A percentile compares a stretch with the other conserved stretches of the same genome.
phyloP scores from a whole-genome alignment of 2,888 invertebrate species.

The Rhabditoides inermis region DNA sequence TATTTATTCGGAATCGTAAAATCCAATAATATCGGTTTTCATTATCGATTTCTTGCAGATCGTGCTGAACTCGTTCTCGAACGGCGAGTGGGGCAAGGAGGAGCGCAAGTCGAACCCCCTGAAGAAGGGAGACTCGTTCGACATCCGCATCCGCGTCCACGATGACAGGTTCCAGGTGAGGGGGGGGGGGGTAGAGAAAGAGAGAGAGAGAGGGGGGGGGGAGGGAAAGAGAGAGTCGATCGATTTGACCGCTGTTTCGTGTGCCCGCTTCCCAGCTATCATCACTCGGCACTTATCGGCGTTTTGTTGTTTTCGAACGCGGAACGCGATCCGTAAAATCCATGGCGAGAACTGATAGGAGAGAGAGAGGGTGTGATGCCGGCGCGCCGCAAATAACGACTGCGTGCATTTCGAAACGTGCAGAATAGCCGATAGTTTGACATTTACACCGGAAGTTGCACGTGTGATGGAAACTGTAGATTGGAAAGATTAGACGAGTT shows the following conservation, averaged over 20 bases:
- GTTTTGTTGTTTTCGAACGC: too few relatives aligned
- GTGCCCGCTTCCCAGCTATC: too few relatives aligned
- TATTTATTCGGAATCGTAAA: too few relatives aligned
- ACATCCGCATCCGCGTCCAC: constrained; percentile 44
- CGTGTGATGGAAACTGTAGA: neutral
- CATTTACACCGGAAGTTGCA: too few relatives aligned
- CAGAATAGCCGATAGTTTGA: too few relatives aligned
- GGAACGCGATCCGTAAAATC: too few relatives aligned
- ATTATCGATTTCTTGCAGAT: constrained; percentile 31
- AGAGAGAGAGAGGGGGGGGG: constrained; percentile 3
- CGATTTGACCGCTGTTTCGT: constrained; percentile 3
- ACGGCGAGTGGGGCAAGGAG: constrained; percentile 44
- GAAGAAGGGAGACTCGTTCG: constrained; percentile 44
- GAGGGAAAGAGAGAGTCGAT: neutral
- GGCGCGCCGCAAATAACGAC: too few relatives aligned
- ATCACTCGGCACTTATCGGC: too few relatives aligned
- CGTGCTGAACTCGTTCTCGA: constrained; percentile 38
- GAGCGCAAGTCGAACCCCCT: constrained; percentile 40
- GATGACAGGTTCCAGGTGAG: constrained; percentile 29
- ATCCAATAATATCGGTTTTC: too few relatives aligned
- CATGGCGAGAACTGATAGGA: too few relatives aligned
- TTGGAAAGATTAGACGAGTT: neutral
- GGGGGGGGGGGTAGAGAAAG: constrained; percentile 1
- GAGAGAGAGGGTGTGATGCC: too few relatives aligned
- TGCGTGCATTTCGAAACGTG: too few relatives aligned